These are phyloP conservation scores for Troides aeacus DNA, from an alignment of 2,888 invertebrate genomes.

Conservation along the genomic window DNA sequence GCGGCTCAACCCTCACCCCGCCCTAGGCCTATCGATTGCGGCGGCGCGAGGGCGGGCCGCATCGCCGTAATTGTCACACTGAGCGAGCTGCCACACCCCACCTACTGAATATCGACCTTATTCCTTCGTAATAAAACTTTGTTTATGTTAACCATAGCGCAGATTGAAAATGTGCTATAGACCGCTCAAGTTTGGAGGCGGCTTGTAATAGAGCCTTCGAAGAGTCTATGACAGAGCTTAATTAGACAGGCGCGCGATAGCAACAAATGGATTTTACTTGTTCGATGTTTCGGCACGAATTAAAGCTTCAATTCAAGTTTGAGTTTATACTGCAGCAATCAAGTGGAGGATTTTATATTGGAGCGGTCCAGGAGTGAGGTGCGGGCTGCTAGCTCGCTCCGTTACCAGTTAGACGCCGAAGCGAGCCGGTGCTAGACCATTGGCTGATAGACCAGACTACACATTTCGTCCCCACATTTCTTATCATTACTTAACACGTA, in stretches of 20 bases:
- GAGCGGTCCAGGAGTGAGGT: constrained; percentile 39
- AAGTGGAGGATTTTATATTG: constrained; percentile 53
- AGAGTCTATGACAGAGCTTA: constrained; percentile 79
- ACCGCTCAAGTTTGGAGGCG: constrained; percentile 75
- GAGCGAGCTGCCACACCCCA: constrained; percentile 67
- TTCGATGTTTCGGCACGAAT: constrained; percentile 62
- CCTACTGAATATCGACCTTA: constrained; percentile 69
- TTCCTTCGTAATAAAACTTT: constrained; percentile 62
- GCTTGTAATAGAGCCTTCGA: constrained; percentile 79
- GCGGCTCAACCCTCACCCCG: constrained; percentile 77
- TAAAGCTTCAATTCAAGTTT: constrained; percentile 58
- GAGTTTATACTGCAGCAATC: constrained; percentile 23
- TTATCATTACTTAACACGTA: not conserved
- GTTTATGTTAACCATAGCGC: constrained; percentile 42
- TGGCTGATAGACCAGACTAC: constrained; percentile 9
- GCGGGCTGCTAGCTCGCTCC: constrained; percentile 30
- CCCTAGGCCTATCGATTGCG: constrained; percentile 86
- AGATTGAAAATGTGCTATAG: constrained; percentile 75
- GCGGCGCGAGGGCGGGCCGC: constrained; percentile 80
- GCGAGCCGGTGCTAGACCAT: constrained; percentile 33
- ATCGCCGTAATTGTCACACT: constrained; percentile 79
- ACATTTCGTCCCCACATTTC: constrained; percentile 6
- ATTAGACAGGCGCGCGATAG: constrained; percentile 77
- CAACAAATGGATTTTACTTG: constrained; percentile 78
- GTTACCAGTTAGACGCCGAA: constrained; percentile 43